Evolutionary conservation across 37 sponge, comb jelly and placozoan genomes (phyloP).

Genomic region (Geodia barretti): DNA sequence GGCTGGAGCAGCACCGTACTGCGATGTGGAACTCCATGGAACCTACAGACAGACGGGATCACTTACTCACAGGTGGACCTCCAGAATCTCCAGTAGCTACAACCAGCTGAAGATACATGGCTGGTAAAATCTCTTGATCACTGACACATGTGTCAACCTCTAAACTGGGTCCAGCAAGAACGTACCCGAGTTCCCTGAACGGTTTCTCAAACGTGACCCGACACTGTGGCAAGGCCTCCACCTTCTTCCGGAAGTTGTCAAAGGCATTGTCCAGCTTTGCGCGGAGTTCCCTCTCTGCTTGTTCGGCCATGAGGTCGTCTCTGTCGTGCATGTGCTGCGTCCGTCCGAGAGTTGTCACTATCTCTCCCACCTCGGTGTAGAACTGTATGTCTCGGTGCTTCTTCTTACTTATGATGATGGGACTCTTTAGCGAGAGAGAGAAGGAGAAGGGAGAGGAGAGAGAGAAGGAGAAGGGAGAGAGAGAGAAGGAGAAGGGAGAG

Average conservation of each 20-base stretch:
- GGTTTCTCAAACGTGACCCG: conserved; percentile 87
- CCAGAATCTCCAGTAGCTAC: neutral
- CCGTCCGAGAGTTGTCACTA: conserved; percentile 94
- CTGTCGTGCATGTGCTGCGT: conserved; percentile 96
- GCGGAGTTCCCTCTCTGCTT: conserved; percentile 94
- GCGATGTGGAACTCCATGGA: conserved; percentile 92
- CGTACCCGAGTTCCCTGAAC: conserved; percentile 91
- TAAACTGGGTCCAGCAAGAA: neutral
- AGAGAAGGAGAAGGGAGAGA: neutral
- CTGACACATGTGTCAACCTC: too few species aligned
- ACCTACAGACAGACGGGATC: conserved; percentile 41
- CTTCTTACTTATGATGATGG: conserved; percentile 97
- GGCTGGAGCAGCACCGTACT: conserved; percentile 92
- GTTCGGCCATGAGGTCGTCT: conserved; percentile 97
- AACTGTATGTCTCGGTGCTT: conserved; percentile 94
- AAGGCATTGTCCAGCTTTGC: conserved; percentile 92
- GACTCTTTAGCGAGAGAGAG: conserved; percentile 53
- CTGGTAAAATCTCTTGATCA: too few species aligned
- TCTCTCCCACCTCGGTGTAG: conserved; percentile 98
- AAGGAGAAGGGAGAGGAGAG: neutral
- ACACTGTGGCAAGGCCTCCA: conserved; percentile 79
- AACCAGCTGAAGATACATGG: neutral
- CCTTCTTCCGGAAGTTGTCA: conserved; percentile 84
- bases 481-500: neutral
- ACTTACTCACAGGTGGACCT: neutral